phyloP scores from a whole-genome alignment of 2,888 invertebrate genomes.

The Drosophila kuntzei region DNA sequence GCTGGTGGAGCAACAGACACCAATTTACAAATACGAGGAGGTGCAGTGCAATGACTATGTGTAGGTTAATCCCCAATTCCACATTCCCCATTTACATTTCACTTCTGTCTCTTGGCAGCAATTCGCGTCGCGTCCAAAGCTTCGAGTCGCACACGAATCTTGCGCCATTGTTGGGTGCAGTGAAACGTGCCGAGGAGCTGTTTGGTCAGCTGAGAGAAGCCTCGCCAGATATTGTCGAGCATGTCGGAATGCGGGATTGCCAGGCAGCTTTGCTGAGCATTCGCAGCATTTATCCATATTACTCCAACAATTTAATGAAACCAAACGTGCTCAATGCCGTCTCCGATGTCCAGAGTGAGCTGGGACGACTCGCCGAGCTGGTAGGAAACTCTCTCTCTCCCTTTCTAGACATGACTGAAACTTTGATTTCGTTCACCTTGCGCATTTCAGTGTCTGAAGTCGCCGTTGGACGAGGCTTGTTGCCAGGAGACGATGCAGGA shows the following conservation, averaged over 20 bases:
- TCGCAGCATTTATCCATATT: conserved; percentile 81
- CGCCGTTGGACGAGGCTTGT: conserved; percentile 83
- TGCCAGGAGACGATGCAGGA: conserved; percentile 83
- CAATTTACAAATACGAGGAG: conserved; percentile 89
- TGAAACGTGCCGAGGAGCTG: conserved; percentile 81
- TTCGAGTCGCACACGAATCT: conserved; percentile 83
- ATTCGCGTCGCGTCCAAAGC: conserved; percentile 83
- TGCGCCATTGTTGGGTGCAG: conserved; percentile 78
- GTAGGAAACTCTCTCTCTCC: conserved; percentile 45
- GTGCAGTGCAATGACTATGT: conserved; percentile 87
- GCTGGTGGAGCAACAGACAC: conserved; percentile 89
- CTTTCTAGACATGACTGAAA: background rate
- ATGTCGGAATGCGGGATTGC: conserved; percentile 73
- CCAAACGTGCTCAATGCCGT: conserved; percentile 81
- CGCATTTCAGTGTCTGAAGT: conserved; percentile 66
- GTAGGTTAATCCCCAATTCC: conserved; percentile 78
- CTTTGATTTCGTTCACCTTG: background rate
- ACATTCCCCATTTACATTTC: background rate
- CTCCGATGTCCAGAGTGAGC: conserved; percentile 81
- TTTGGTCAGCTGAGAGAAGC: conserved; percentile 65
- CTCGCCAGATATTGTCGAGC: conserved; percentile 74
- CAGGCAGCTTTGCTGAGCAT: conserved; percentile 70
- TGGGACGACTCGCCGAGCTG: conserved; percentile 76
- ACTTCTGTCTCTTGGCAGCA: conserved; percentile 55
- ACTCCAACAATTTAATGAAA: conserved; percentile 80